These are phyloP conservation scores for Mustelus asterias DNA, from an alignment of 2,113 vertebrate species.

Conservation along the genomic window DNA sequence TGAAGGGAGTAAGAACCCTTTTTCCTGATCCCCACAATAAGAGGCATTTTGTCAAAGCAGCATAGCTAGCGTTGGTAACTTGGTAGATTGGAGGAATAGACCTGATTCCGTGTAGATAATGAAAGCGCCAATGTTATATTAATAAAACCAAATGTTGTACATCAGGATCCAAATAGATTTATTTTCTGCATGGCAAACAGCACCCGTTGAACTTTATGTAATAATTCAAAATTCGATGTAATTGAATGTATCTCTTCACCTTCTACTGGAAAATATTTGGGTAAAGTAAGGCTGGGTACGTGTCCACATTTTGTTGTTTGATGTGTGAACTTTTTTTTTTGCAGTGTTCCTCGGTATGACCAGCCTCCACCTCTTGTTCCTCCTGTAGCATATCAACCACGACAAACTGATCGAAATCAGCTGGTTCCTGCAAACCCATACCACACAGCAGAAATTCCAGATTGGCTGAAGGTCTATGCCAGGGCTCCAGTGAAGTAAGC, in stretches of 20 bases:
- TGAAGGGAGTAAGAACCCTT: neutral
- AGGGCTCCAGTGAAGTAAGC: slow-evolving; percentile 90
- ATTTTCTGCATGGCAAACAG: neutral
- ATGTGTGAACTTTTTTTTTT: neutral
- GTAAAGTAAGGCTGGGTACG: neutral
- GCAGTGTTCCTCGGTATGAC: slow-evolving; percentile 91
- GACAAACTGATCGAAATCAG: slow-evolving; percentile 76
- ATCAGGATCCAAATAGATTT: neutral
- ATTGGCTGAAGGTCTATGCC: slow-evolving; percentile 98
- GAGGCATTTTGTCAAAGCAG: neutral
- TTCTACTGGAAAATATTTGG: neutral
- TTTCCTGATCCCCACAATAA: neutral
- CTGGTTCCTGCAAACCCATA: slow-evolving; percentile 95
- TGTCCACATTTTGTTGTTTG: neutral
- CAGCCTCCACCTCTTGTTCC: slow-evolving; percentile 77
- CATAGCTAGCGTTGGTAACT: neutral
- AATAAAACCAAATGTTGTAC: neutral
- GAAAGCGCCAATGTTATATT: neutral
- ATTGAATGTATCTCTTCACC: neutral
- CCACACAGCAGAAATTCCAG: slow-evolving; percentile 90
- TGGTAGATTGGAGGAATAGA: neutral
- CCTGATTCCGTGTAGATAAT: neutral
- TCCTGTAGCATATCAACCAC: slow-evolving; percentile 83
- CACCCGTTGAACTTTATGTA: too few relatives aligned
- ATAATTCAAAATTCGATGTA: neutral